Evolutionary conservation across 2,797 vertebrate genomes (phyloP), one percentile per base, ranked within the genome.

Genomic region (Botia kubotai): DNA sequence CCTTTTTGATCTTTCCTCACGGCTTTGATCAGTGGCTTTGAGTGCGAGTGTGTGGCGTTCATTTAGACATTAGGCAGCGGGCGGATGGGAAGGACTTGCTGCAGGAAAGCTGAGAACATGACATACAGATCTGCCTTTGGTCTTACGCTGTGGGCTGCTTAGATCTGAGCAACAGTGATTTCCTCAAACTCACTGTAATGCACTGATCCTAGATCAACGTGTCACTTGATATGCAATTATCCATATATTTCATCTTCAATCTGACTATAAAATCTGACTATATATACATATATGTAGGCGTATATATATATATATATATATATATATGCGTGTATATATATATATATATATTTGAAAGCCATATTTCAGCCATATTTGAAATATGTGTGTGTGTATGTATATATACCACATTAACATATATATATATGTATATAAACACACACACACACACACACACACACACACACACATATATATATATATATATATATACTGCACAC

Each of bases 1-100:
- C 75, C 79, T 63, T 85, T 91, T 89, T 90, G 85, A 92, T 87
- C 87, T 85, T 58, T 53, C 23, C 66, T 60, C 77, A 29, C 74
- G 55, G 62, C 81, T 85, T 85, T 81, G 75, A 89, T 91, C 87
- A 74, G 43, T 78, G 79, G 60, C 84, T 86, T 82, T 85, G 75
- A 77, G 21, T 78, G 63, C 26, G 50, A 77, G 72, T 36, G 79
- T 48, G 62, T 74, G 66, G 57, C 83, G 26, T 52, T 85, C 89
- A 87, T 86, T 86, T 86, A 87, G 74, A 80, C 81, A 82, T 86
- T 85, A 87, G 80, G 69, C 80, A 81, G 74, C 77, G 21, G 74
- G 77, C 48, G 78, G 6, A 57, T 71, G 16, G 63, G 62, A 82
- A 73, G 26, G 50, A 72, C 68, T 72, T 33, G 52, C 69, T 60